phyloP scores from a whole-genome alignment of 64 coral and sea anemone genomes.

The Montipora sp. region DNA sequence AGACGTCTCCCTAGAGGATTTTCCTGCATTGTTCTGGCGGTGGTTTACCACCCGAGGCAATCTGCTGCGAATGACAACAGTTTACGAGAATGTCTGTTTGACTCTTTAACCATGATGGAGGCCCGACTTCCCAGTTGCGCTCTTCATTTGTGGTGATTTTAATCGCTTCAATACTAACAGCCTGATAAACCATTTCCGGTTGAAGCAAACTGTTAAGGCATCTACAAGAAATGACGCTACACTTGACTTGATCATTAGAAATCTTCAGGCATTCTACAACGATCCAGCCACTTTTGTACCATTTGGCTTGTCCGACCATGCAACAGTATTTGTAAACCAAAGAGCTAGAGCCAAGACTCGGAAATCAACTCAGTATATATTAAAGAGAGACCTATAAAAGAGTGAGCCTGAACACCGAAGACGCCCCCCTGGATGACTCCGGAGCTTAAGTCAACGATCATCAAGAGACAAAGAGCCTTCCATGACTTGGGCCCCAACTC shows the following conservation, averaged over 20 bases:
- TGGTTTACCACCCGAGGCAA: conserved; percentile 43
- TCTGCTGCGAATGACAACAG: conserved; percentile 1
- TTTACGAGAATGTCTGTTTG: conserved; percentile 8
- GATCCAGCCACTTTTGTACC: no score
- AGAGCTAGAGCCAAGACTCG: background rate
- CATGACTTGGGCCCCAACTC: background rate
- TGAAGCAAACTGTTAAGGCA: conserved; percentile 50
- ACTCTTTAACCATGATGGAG: no score
- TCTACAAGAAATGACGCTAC: conserved; percentile 42
- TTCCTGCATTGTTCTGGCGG: conserved; percentile 26
- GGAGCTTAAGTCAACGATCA: no score
- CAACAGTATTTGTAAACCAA: conserved; percentile 2
- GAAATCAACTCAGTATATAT: background rate
- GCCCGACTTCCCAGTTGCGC: no score
- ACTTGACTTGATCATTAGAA: conserved; percentile 41
- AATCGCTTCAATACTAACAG: no score
- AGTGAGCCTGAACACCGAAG: background rate
- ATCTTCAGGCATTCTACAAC: conserved; percentile 26
- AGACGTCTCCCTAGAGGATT: conserved; percentile 39
- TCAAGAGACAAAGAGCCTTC: no score
- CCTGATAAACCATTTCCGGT: background rate
- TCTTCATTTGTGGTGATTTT: background rate
- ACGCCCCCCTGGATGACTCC: no score
- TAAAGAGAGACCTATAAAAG: background rate
- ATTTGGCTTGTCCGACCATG: no score